Conservation (phyloP, 2,797 vertebrate genomes). For the Platyrinchus mystaceus region DNA sequence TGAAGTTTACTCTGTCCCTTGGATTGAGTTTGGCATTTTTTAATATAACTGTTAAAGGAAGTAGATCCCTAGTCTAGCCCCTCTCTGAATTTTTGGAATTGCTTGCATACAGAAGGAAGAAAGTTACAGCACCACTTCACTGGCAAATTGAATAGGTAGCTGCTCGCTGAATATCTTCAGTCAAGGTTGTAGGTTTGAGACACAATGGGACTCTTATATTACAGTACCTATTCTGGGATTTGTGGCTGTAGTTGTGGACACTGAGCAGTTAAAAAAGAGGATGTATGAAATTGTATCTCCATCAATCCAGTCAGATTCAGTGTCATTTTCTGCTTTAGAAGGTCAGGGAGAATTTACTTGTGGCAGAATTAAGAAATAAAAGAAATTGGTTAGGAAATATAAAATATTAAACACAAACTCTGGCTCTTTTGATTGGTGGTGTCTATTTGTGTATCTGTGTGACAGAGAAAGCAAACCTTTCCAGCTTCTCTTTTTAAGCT, state of each 20-base stretch:
- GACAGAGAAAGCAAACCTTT: slow-evolving; percentile 51
- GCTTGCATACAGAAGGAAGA: background rate
- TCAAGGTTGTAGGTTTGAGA: background rate
- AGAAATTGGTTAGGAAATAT: background rate
- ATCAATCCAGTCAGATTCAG: background rate
- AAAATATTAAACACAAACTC: background rate
- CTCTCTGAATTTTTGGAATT: background rate
- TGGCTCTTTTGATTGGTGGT: slow-evolving; percentile 30
- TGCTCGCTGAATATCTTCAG: background rate
- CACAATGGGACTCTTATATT: background rate
- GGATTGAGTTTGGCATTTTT: background rate
- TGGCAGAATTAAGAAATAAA: background rate
- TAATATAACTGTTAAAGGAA: background rate
- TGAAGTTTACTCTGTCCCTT: background rate
- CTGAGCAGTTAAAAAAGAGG: background rate
- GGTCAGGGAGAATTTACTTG: background rate
- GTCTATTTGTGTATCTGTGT: background rate
- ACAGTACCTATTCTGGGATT: background rate
- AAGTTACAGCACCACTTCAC: background rate
- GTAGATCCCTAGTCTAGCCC: background rate
- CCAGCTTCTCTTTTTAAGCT: slow-evolving; percentile 47
- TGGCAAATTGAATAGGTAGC: background rate
- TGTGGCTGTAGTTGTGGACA: background rate
- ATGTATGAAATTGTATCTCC: background rate
- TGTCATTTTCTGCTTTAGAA: background rate